Evolutionary conservation across 2,113 vertebrate genomes (phyloP), one percentile per base, ranked within the genome.

Genomic region (Siniperca chuatsi): DNA sequence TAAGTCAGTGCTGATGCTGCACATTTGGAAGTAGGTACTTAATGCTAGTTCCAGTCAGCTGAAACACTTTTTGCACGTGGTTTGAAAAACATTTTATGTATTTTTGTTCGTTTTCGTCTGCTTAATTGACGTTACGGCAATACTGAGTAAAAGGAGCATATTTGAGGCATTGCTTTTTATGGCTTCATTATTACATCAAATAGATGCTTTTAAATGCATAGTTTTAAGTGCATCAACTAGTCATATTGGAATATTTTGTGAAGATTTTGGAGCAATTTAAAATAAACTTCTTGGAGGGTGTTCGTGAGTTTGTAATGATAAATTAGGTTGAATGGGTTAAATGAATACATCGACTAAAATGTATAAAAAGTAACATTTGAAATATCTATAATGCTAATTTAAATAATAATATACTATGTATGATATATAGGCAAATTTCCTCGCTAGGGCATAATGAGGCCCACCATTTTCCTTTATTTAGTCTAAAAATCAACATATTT

Each of bases 1-100:
- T 58, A 48, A 62, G 62, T 88, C 46, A 40, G 21, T 8, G 21
- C 29, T 80, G 74, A 66, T 58, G 68, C 21, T 33, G 37, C 79
- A 85, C 18, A 33, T 54, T 55, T 66, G 11, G 18, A 46, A 33
- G 8, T 23, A 61, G 18, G 8, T 35, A 44, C 37, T 37, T 40
- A 35, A 29, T 55, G 23, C 1, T 6, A 52, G 54, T 81, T 72
- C 50, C 54, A n/a, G 13, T 58, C 55, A 20, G 10, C 20, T 54
- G 4, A 71, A 72, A 15, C 52, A 73, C 44, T 35, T 79, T 82
- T 65, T 48, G 16, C 18, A 37, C 60, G n/a, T 57, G 54, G 29
- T n/a, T 25, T 60, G 9, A 68, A 29, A 75, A 75, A 33, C 33
- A 54, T 16, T 40, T 6, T 1, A 7, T 64, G 8, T 73, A 8